phyloP scores from a whole-genome alignment of 2,797 vertebrate genomes.

The Pterois miles region DNA sequence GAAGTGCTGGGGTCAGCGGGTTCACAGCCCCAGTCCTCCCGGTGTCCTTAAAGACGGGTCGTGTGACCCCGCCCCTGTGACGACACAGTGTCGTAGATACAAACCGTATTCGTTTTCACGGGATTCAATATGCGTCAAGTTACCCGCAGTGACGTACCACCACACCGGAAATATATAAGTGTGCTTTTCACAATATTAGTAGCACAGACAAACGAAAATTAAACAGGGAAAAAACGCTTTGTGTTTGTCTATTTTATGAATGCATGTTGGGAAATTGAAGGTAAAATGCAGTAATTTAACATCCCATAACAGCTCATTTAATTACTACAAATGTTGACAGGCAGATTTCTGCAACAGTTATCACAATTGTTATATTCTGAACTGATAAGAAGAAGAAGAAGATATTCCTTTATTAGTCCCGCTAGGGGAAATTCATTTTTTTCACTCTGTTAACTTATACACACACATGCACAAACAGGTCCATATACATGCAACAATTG shows the following conservation, averaged over 20 bases:
- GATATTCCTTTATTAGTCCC: too few species aligned
- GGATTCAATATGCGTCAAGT: background rate
- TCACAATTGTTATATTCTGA: too few species aligned
- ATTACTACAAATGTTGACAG: too few species aligned
- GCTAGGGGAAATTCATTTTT: too few species aligned
- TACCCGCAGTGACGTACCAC: accelerated
- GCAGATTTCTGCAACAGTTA: too few species aligned
- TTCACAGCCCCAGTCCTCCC: conserved; percentile 47
- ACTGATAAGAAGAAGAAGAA: too few species aligned
- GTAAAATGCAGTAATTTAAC: background rate
- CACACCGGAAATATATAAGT: background rate
- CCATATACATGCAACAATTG: too few species aligned
- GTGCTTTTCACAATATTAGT: conserved; percentile 42
- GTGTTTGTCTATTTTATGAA: background rate
- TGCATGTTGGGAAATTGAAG: too few species aligned
- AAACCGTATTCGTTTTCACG: conserved; percentile 70
- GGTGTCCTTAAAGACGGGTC: conserved; percentile 79
- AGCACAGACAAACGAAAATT: background rate
- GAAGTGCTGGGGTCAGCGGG: conserved; percentile 54
- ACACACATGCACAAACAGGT: too few species aligned
- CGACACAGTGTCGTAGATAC: conserved; percentile 55
- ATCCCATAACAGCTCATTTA: background rate
- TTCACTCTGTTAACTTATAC: too few species aligned
- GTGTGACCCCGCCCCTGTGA: conserved; percentile 73
- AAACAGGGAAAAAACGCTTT: too few species aligned